These are phyloP conservation scores for Zygaena filipendulae DNA, from an alignment of 2,888 invertebrate genomes.

Conservation along the genomic window DNA sequence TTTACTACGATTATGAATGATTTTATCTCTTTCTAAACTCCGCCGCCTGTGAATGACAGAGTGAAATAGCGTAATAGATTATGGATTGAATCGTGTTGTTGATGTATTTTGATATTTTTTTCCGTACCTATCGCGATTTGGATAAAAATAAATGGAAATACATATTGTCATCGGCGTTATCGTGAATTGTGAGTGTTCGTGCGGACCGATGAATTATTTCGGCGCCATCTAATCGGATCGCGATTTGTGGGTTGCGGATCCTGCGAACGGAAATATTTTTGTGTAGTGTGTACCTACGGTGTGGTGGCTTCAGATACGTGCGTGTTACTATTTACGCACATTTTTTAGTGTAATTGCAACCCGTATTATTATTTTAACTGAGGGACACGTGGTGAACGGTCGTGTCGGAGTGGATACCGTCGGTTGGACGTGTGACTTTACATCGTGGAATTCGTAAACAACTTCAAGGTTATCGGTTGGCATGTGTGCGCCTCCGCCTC, in stretches of 20 bases:
- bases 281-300: too few species aligned
- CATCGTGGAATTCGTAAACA: constrained; percentile 58
- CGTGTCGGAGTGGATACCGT: constrained; percentile 24
- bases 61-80: constrained; percentile 64
- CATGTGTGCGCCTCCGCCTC: constrained; percentile 48
- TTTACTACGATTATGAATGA: constrained; percentile 70
- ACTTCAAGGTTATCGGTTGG: constrained; percentile 62
- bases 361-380: constrained; percentile 51
- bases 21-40: constrained; percentile 68
- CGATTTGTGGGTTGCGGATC: too few species aligned
- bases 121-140: constrained; percentile 40
- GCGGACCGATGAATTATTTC: too few species aligned
- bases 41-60: constrained; percentile 66
- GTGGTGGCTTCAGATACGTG: constrained; percentile 33
- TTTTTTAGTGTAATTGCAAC: constrained; percentile 50
- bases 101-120: constrained; percentile 52
- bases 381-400: constrained; percentile 32
- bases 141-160: constrained; percentile 37
- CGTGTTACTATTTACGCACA: constrained; percentile 58
- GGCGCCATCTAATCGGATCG: too few species aligned
- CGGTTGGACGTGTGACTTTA: constrained; percentile 50
- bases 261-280: too few species aligned
- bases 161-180: constrained; percentile 40
- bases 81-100: constrained; percentile 63
- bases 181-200: too few species aligned